Percentiles rank a stretch among this genome's conserved stretches.
phyloP scores from a whole-genome alignment of 2,113 vertebrate genomes.

The Mellivora capensis region DNA sequence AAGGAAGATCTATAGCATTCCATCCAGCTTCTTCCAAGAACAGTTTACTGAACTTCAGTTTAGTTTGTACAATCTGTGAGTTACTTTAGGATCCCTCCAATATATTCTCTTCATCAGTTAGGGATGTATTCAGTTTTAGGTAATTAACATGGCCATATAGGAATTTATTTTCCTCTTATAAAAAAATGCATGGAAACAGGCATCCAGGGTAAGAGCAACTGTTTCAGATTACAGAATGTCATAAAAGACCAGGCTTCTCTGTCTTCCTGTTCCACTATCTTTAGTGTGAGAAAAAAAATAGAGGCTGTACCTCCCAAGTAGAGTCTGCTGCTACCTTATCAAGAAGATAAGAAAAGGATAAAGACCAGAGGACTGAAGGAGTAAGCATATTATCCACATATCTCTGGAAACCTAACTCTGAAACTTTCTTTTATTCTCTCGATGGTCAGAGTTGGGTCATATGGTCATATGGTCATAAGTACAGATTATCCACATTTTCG shows the following conservation, averaged over 20 bases:
- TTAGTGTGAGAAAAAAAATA: background rate
- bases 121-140: background rate
- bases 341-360: background rate
- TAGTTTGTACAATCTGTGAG: background rate
- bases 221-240: background rate
- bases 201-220: background rate
- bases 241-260: background rate
- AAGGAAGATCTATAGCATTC: background rate
- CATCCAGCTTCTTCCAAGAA: background rate
- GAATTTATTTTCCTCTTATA: background rate
- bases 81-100: background rate
- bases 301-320: background rate
- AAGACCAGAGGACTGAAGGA: background rate
- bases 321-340: background rate
- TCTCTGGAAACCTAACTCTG: background rate
- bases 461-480: background rate
- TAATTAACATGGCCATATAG: background rate
- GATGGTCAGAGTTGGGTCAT: background rate
- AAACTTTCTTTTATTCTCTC: conserved; percentile 17
- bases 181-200: background rate
- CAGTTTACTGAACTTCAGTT: background rate
- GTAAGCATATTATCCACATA: background rate
- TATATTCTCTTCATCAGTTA: background rate
- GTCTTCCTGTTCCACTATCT: background rate
- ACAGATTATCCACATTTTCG: background rate